Evolutionary conservation across 2,888 invertebrate species (phyloP), one percentile per base, ranked within the genome.

Genomic region (Helobdella robusta): DNA sequence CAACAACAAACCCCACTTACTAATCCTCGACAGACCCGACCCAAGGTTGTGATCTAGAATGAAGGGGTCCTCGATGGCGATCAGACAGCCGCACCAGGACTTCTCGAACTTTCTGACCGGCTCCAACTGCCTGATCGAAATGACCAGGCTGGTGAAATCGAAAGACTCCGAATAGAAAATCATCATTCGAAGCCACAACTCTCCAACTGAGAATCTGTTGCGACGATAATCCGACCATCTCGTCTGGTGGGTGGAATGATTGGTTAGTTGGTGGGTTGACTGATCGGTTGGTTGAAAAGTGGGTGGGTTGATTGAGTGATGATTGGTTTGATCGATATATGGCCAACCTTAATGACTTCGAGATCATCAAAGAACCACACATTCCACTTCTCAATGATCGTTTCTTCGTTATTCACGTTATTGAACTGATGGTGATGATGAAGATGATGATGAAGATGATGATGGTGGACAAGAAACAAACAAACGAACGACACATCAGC

Each of bases 41-140:
- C 84, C 84, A 46, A 85, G 75, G 73, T 85, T 85, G 72, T 84
- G 84, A 66, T 72, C 77, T 40, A 82, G 75, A 72, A 84, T 83
- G 78, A 85, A 85, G 6, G 85, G 85, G 78, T 85, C 85, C 78
- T 85, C 84, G 69, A 85, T 83, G 35, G 83, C 83, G 61, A 85
- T 77, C 59, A 79, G 79, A 60, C 78, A 78, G 1, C 81, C 78
- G 72, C 80, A 81, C 84, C 84, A 84, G 34, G 82, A 76, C 73
- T 84, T 84, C 67, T 83, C 82, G 72, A 82, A 79, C 65, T 82
- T 80, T 1, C 80, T 78, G 48, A 85, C 74, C 1, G 76, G 77
- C 35, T 75, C 73, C 4, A 70, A 73, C 70, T 81, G 82, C 20
- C 82, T 74, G 44, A 84, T 83, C 56, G 77, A 77, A 46, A 84